Evolutionary conservation across 2,113 vertebrate genomes (phyloP), one percentile per base, ranked within the genome.

Genomic region (Colossoma macropomum): DNA sequence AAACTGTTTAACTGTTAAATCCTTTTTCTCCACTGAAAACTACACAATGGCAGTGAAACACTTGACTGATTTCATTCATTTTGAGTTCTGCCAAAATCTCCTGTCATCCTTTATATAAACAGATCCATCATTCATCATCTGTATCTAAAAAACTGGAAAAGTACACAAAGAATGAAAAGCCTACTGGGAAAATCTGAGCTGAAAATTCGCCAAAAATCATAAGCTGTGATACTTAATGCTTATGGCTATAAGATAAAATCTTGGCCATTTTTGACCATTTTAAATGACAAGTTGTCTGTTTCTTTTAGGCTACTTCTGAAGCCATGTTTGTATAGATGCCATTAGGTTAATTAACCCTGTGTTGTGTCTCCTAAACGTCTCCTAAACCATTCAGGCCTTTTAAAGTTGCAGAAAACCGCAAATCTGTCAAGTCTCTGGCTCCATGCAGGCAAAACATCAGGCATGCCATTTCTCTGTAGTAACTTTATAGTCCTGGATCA

Each of bases 381-480:
- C 78, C 78, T 13, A 65, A 56, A 38, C 54, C 25, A 75, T 77
- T 52, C 60, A 16, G 34, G 38, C 34, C 52, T 48, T 77, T 77
- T 23, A 17, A 75, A 1, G 75, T 28, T 62, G 84, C 50, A 82
- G 28, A 41, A 48, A 62, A 68, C 80, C 69, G 4, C 70, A 86
- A 48, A 85, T 62, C 45, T 69, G 73, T 76, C 73, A 68, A 25
- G 81, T 50, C 38, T 62, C 32, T 56, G 63, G 63, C 81, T 82
- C 19, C 59, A 50, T 32, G n/a, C 48, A 30, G 41, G 50, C 69
- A 54, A 45, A 34, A 9, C 78, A 27, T 71, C 54, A 27, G 21
- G 74, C 59, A 74, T 75, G 80, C 38, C 21, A 30, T 50, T 66
- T 75, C 70, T 45, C 30, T 68, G 48, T 75, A 16, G 23, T 34